phyloP scores from a whole-genome alignment of 1,140 invertebrate genomes.

The Polyergus mexicanus region DNA sequence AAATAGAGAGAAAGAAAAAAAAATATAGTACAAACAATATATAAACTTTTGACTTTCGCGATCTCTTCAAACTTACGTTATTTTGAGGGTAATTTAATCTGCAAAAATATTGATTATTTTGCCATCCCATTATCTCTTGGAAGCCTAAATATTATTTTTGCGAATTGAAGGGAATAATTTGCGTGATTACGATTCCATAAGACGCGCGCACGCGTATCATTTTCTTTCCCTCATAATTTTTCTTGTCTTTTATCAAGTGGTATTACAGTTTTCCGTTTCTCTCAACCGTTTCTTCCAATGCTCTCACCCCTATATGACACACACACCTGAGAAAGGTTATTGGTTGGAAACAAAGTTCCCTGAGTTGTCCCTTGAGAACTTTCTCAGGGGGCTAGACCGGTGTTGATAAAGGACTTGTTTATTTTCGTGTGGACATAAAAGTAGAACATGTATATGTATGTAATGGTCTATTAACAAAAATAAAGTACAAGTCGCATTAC shows the following conservation, averaged over 20 bases:
- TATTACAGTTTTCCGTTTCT: constrained; percentile 37
- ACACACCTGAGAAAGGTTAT: constrained; percentile 38
- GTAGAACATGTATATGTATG: not conserved
- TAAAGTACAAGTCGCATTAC: constrained; percentile 3
- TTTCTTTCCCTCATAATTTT: constrained; percentile 46
- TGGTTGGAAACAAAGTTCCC: constrained; percentile 55
- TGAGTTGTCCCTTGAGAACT: constrained; percentile 39
- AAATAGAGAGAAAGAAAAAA: not conserved
- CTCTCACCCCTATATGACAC: constrained; percentile 20
- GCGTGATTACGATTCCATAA: not conserved
- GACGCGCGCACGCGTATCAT: not conserved
- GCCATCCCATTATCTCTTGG: constrained; percentile 2
- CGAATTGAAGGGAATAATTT: constrained; percentile 26
- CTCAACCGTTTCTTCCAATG: not conserved
- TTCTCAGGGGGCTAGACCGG: constrained; percentile 11
- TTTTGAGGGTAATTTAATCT: constrained; percentile 27
- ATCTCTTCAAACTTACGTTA: not conserved
- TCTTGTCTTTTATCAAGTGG: constrained; percentile 43
- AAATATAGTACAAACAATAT: not conserved
- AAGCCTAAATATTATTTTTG: constrained; percentile 36
- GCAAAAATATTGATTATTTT: constrained; percentile 21
- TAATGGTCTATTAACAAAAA: constrained; percentile 32
- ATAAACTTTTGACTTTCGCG: constrained; percentile 13
- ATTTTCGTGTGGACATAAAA: constrained; percentile 57
- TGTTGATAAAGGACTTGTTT: constrained; percentile 63